Percentiles rank a stretch among this genome's conserved stretches.
Conservation (phyloP, 1,140 invertebrate genomes). For the Sesamia nonagrioides region DNA sequence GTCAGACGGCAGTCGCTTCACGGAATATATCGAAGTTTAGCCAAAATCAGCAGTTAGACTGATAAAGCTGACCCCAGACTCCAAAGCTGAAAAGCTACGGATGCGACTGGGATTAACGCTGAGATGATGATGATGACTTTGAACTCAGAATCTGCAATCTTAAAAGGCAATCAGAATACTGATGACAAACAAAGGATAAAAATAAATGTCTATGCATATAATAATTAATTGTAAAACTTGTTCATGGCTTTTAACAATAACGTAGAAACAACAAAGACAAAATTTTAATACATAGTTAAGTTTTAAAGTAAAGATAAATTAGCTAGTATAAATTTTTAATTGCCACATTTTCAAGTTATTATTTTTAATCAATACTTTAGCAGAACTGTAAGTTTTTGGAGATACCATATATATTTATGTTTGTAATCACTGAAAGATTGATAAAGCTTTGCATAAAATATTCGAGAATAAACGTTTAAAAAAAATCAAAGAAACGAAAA, state of each 20-base stretch:
- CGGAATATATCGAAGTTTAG: too few relatives aligned
- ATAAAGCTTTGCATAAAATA: neutral
- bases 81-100: too few relatives aligned
- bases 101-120: too few relatives aligned
- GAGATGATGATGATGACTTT: too few relatives aligned
- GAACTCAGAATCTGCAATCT: too few relatives aligned
- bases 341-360: neutral
- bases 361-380: slow-evolving; percentile 12
- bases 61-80: too few relatives aligned
- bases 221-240: neutral
- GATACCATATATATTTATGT: neutral
- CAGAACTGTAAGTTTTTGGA: neutral
- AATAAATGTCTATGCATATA: too few relatives aligned
- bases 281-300: neutral
- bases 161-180: too few relatives aligned
- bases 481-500: too few relatives aligned
- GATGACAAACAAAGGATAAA: too few relatives aligned
- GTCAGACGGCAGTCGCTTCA: too few relatives aligned
- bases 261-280: neutral
- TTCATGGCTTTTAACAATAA: neutral
- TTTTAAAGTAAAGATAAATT: neutral
- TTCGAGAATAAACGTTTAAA: neutral
- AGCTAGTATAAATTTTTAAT: slow-evolving; percentile 6
- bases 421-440: neutral
- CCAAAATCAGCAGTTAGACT: too few relatives aligned